Evolutionary conservation across 2,113 vertebrate genomes (phyloP).

Genomic region (Symphodus melops): DNA sequence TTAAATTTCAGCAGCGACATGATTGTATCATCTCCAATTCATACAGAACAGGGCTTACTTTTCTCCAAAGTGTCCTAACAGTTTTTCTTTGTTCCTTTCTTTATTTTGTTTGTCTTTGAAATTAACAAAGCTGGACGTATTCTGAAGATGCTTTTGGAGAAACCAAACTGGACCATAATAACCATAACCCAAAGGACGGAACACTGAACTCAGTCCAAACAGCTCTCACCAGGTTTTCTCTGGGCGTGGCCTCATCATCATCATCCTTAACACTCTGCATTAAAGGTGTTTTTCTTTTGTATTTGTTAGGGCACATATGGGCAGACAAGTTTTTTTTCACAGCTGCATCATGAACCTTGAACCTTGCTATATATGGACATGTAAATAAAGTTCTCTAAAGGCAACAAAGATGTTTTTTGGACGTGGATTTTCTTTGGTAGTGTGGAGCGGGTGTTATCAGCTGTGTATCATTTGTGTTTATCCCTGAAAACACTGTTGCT

Average conservation of each 20-base stretch:
- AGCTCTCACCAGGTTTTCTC: constrained; percentile 18
- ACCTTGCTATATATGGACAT: constrained; percentile 82
- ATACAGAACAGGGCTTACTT: constrained; percentile 44
- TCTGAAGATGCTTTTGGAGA: constrained; percentile 48
- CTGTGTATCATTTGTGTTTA: background rate
- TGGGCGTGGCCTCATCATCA: constrained; percentile 30
- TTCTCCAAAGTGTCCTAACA: constrained; percentile 30
- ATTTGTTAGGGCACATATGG: constrained; percentile 77
- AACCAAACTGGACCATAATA: constrained; percentile 27
- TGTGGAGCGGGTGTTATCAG: background rate
- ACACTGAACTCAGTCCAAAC: constrained; percentile 41
- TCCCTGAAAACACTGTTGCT: constrained; percentile 1
- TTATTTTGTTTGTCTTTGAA: constrained; percentile 12
- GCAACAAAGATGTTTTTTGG: constrained; percentile 44
- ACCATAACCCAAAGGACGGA: constrained; percentile 23
- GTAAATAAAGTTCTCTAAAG: constrained; percentile 86
- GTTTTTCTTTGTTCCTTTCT: constrained; percentile 40
- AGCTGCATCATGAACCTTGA: constrained; percentile 72
- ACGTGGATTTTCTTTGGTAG: constrained; percentile 20
- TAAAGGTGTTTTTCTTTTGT: constrained; percentile 67
- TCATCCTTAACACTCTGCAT: constrained; percentile 49
- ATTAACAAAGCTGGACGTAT: constrained; percentile 43
- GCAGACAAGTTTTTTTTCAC: constrained; percentile 75
- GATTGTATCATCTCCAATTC: constrained; percentile 72
- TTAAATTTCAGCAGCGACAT: constrained; percentile 71